Percentiles rank a stretch among this genome's conserved stretches.
These are phyloP conservation scores for Digitonthophagus gazella DNA, from an alignment of 2,888 invertebrate species.

Conservation along the genomic window DNA sequence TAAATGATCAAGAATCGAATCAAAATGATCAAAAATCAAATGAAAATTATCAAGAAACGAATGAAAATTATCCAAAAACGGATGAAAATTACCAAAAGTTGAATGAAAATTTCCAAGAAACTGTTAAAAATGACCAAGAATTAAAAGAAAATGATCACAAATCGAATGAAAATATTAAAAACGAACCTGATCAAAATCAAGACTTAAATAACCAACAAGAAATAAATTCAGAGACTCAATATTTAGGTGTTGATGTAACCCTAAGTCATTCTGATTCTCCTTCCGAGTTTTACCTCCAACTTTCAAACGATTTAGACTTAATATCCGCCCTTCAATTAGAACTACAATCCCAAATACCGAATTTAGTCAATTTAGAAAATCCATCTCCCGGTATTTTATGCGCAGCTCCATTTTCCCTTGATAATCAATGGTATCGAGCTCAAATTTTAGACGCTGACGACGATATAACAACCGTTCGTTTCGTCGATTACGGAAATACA, in stretches of 20 bases:
- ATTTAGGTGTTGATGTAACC: slow-evolving; percentile 55
- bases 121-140: too few species aligned
- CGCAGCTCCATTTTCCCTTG: slow-evolving; percentile 77
- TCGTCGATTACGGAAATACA: slow-evolving; percentile 77
- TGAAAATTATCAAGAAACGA: neutral
- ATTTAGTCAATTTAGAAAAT: slow-evolving; percentile 55
- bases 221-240: slow-evolving; percentile 1
- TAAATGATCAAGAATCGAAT: neutral
- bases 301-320: slow-evolving; percentile 56
- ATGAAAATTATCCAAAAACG: neutral
- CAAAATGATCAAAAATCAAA: neutral
- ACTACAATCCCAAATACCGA: slow-evolving; percentile 58
- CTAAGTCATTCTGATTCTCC: slow-evolving; percentile 75
- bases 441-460: slow-evolving; percentile 77
- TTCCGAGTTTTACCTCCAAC: slow-evolving; percentile 73
- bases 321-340: slow-evolving; percentile 63
- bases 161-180: neutral
- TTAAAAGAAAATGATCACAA: too few species aligned
- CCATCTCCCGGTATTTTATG: slow-evolving; percentile 65
- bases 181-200: too few species aligned
- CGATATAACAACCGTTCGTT: slow-evolving; percentile 73
- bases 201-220: slow-evolving; percentile 2
- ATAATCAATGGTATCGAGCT: slow-evolving; percentile 91
- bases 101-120: too few species aligned
- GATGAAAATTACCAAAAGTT: too few species aligned